A percentile compares a stretch with the other conserved stretches of the same genome.
These are phyloP conservation scores for Blomia tropicalis DNA, from an alignment of 2,888 invertebrate species.

Conservation along the genomic window DNA sequence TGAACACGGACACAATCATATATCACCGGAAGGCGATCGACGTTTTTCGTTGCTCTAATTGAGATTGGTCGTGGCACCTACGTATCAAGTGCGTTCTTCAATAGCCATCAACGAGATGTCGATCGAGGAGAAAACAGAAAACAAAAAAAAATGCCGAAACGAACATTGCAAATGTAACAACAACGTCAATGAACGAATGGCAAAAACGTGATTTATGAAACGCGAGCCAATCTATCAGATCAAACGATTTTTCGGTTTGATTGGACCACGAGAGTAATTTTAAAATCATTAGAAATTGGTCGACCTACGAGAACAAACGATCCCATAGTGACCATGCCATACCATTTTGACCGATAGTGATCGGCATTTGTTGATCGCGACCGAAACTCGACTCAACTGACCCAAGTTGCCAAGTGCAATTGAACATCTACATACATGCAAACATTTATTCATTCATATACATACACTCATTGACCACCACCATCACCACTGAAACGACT, in stretches of 20 bases:
- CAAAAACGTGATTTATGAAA: slow-evolving; percentile 13
- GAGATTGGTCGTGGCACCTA: not conserved
- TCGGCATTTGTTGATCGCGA: no score
- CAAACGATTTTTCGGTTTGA: slow-evolving; percentile 10
- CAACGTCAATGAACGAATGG: slow-evolving; percentile 5
- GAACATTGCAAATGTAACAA: no score
- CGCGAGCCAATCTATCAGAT: slow-evolving; percentile 10
- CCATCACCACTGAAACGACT: no score
- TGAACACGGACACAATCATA: no score
- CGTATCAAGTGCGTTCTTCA: not conserved
- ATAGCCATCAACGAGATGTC: not conserved
- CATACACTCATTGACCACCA: no score
- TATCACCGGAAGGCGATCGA: not conserved
- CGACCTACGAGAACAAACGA: slow-evolving; percentile 2
- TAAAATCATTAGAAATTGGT: slow-evolving; percentile 11
- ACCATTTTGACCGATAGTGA: not conserved
- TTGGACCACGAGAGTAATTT: slow-evolving; percentile 8
- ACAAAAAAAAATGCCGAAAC: no score
- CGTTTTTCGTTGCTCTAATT: not conserved
- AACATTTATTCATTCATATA: no score
- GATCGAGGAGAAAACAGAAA: no score
- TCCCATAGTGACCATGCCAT: not conserved
- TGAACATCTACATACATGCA: no score
- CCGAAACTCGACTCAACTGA: no score
- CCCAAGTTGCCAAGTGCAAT: no score